Evolutionary conservation across 2,113 vertebrate genomes (phyloP).

Genomic region (Hystrix cristata): DNA sequence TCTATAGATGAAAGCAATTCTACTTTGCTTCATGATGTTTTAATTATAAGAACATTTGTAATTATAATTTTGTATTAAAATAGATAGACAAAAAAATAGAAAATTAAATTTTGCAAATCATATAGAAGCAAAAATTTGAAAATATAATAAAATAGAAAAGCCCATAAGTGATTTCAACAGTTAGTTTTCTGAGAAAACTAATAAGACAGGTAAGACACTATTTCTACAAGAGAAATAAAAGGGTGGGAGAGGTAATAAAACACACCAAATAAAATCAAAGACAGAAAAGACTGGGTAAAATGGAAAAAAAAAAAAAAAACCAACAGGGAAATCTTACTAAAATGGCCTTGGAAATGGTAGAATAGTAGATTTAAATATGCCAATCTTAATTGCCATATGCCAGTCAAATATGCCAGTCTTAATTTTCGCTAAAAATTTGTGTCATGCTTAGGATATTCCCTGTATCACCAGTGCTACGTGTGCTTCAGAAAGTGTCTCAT

Average conservation of each 20-base stretch:
- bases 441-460: not conserved
- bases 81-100: not conserved
- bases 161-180: not conserved
- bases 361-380: not conserved
- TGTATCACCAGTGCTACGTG: not conserved
- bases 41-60: not conserved
- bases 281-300: not conserved
- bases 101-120: not conserved
- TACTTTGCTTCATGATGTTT: not conserved
- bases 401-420: not conserved
- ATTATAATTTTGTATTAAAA: not conserved
- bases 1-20: not conserved
- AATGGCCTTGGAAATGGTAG: not conserved
- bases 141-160: not conserved
- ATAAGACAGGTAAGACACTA: not conserved
- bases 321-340: not conserved
- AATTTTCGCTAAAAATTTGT: not conserved
- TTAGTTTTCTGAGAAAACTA: not conserved
- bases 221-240: not conserved
- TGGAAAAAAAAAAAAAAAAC: not conserved
- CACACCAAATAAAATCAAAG: not conserved
- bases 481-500: not conserved
- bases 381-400: no score
- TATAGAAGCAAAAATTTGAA: not conserved
- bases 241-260: not conserved